Percentiles rank a stretch among this genome's conserved stretches.
phyloP scores from a whole-genome alignment of 2,113 vertebrate species.

The Piprites chloris region DNA sequence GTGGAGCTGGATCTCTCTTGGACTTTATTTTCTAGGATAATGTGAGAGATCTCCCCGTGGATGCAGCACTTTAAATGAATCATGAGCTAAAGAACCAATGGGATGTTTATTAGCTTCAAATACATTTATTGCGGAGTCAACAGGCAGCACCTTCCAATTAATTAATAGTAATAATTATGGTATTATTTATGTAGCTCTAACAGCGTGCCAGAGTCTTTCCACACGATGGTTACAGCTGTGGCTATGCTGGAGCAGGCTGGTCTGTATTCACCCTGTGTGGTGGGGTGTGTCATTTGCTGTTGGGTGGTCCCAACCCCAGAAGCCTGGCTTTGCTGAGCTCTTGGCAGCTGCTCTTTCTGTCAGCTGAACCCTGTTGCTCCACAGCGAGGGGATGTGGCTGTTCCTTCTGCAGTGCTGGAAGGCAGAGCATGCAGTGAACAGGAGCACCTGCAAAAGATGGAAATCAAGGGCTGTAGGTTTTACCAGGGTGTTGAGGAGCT shows the following conservation, averaged over 20 bases:
- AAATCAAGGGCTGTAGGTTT: background rate
- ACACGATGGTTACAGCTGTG: background rate
- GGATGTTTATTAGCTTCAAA: slow-evolving; percentile 44
- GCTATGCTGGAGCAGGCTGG: background rate
- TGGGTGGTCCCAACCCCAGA: background rate
- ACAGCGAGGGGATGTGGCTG: fast-evolving
- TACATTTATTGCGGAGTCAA: slow-evolving; percentile 59
- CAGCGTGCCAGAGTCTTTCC: background rate
- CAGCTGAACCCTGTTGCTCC: background rate
- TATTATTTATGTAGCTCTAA: slow-evolving; percentile 48
- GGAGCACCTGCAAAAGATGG: background rate
- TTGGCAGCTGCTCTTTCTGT: background rate
- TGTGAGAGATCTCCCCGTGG: background rate
- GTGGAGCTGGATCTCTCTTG: background rate
- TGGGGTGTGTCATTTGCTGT: background rate
- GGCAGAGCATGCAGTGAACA: background rate
- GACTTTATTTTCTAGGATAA: background rate
- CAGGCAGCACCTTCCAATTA: slow-evolving; percentile 66
- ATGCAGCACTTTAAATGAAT: slow-evolving; percentile 32
- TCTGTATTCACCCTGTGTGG: background rate
- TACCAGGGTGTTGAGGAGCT: background rate
- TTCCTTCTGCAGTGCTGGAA: background rate
- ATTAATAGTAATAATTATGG: slow-evolving; percentile 66
- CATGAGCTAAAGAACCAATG: slow-evolving; percentile 51
- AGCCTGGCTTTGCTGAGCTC: background rate